Percentiles rank a stretch among this genome's conserved stretches.
Conservation (phyloP, 2,888 invertebrate species). For the Coleophora deauratella region DNA sequence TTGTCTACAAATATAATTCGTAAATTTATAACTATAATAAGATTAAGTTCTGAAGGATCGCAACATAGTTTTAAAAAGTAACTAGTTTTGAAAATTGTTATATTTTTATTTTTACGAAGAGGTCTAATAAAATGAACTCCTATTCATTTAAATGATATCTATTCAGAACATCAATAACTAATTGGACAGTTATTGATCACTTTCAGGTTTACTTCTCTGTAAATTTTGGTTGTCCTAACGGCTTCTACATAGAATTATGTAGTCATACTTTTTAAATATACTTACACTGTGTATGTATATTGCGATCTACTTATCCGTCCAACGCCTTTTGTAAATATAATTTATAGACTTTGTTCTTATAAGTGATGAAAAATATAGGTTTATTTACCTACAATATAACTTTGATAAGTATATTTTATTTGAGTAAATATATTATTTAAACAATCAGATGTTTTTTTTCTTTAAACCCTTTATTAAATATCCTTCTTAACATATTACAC, state of each 20-base stretch:
- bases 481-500: too few relatives aligned
- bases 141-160: too few relatives aligned
- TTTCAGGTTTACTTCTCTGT: too few relatives aligned
- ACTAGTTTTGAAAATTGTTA: too few relatives aligned
- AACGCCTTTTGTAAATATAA: conserved; percentile 32
- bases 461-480: too few relatives aligned
- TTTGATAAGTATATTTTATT: conserved; percentile 6
- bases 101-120: too few relatives aligned
- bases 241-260: conserved; percentile 51
- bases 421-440: conserved; percentile 27
- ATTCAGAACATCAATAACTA: background rate
- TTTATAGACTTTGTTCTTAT: background rate
- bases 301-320: conserved; percentile 58
- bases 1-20: conserved; percentile 19
- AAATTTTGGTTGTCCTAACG: too few relatives aligned
- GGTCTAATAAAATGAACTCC: too few relatives aligned
- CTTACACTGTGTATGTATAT: conserved; percentile 61
- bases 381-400: too few relatives aligned
- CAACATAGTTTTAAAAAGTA: too few relatives aligned
- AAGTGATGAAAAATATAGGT: conserved; percentile 23
- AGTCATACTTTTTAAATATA: conserved; percentile 35
- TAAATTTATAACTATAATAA: background rate
- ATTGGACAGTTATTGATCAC: background rate
- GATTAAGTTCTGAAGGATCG: too few relatives aligned
- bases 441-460: conserved; percentile 32